These are phyloP conservation scores for Hemiscyllium ocellatum DNA, from an alignment of 2,113 vertebrate species.

Conservation along the genomic window DNA sequence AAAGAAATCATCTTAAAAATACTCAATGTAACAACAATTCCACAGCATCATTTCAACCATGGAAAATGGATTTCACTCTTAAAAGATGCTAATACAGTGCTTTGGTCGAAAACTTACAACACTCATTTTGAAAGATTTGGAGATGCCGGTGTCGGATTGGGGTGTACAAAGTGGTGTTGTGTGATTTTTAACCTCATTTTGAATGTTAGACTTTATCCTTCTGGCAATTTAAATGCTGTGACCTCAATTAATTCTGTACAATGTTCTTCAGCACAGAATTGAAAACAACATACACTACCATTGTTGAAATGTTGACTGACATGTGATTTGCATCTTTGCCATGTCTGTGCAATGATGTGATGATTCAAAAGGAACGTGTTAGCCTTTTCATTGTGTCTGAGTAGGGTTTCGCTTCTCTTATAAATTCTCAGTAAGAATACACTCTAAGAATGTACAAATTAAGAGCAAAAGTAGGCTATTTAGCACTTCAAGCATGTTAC, in stretches of 20 bases:
- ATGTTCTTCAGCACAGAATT: neutral
- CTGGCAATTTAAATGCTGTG: neutral
- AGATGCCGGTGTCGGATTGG: no score
- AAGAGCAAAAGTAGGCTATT: no score
- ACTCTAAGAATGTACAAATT: no score
- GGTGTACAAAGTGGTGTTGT: no score
- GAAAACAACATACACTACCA: neutral
- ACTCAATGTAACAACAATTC: neutral
- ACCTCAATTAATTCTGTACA: slow-evolving; percentile 12
- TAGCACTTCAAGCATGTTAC: neutral
- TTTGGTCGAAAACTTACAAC: neutral
- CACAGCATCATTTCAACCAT: neutral
- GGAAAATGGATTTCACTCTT: neutral
- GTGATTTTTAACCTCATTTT: no score
- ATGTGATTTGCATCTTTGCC: neutral
- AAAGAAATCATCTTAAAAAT: neutral
- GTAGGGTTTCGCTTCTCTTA: neutral
- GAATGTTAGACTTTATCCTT: neutral
- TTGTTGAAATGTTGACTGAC: neutral
- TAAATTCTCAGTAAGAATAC: neutral
- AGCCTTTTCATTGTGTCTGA: neutral
- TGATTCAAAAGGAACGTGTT: neutral
- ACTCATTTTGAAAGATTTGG: slow-evolving; percentile 11
- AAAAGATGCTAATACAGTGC: neutral
- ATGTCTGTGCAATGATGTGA: neutral